Evolutionary conservation across 2,888 invertebrate genomes (phyloP).

Genomic region (Amphipyra berbera): DNA sequence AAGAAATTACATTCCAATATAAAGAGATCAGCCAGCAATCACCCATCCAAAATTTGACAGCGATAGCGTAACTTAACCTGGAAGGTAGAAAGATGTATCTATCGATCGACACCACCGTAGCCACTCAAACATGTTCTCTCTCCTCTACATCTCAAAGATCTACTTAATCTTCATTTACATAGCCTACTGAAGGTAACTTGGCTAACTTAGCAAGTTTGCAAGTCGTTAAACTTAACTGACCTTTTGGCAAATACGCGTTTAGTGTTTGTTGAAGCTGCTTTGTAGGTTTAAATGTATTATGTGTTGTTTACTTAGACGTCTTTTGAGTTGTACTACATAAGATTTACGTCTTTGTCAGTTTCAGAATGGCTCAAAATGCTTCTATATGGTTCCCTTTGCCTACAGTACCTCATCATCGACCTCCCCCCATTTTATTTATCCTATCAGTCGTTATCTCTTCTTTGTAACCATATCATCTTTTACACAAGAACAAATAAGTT

Average conservation of each 20-base stretch:
- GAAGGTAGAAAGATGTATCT: background rate
- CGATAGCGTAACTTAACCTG: too few relatives aligned
- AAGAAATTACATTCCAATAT: too few relatives aligned
- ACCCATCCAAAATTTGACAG: background rate
- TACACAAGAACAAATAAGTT: background rate
- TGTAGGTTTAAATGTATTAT: slow-evolving; percentile 21
- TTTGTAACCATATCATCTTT: too few relatives aligned
- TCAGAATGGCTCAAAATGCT: background rate
- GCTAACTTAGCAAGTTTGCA: slow-evolving; percentile 63
- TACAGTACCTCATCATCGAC: too few relatives aligned
- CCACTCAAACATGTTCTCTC: slow-evolving; percentile 12
- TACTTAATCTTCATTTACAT: slow-evolving; percentile 55
- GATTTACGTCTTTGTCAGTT: background rate
- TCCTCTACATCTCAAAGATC: slow-evolving; percentile 37
- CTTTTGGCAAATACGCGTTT: slow-evolving; percentile 59
- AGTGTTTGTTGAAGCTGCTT: slow-evolving; percentile 46
- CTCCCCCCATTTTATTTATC: too few relatives aligned
- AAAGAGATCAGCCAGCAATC: too few relatives aligned
- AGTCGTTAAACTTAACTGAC: slow-evolving; percentile 69
- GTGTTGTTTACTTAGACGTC: slow-evolving; percentile 20
- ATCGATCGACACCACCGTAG: background rate
- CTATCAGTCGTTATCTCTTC: too few relatives aligned
- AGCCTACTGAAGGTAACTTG: slow-evolving; percentile 50
- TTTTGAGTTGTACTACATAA: background rate
- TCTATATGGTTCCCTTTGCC: background rate